Conservation (phyloP, 2,888 invertebrate genomes). For the Coremacera marginata region DNA sequence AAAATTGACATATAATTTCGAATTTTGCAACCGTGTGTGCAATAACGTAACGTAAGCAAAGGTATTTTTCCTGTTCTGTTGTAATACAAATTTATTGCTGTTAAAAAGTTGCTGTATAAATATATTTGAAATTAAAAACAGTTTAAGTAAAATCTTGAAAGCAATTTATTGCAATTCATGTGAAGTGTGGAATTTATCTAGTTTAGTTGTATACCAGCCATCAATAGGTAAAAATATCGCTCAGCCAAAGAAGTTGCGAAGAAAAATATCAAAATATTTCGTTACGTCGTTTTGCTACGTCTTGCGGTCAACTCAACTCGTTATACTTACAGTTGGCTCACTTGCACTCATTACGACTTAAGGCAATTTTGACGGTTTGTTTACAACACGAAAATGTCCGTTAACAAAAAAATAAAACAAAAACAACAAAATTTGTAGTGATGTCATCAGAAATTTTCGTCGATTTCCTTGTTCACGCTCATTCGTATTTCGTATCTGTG, state of each 20-base stretch:
- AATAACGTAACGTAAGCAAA: slow-evolving; percentile 11
- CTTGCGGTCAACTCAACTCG: neutral
- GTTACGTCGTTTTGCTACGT: slow-evolving; percentile 37
- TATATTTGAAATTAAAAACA: too few species aligned
- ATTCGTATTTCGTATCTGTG: slow-evolving; percentile 47
- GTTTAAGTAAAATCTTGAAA: too few species aligned
- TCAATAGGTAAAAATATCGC: too few species aligned
- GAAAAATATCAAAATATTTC: slow-evolving; percentile 14
- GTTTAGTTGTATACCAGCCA: too few species aligned
- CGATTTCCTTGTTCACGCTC: slow-evolving; percentile 46
- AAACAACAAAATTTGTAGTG: slow-evolving; percentile 59
- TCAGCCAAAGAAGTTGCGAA: neutral
- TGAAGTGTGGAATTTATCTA: too few species aligned
- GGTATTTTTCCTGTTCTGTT: too few species aligned
- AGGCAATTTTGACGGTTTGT: slow-evolving; percentile 60
- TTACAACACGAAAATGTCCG: slow-evolving; percentile 59
- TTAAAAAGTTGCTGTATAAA: too few species aligned
- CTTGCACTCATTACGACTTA: slow-evolving; percentile 26
- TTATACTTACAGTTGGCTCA: slow-evolving; percentile 4
- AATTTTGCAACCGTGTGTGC: too few species aligned
- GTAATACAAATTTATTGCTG: too few species aligned
- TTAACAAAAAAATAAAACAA: slow-evolving; percentile 40
- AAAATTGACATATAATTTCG: too few species aligned
- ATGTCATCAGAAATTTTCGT: slow-evolving; percentile 69
- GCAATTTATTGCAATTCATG: too few species aligned